Evolutionary conservation across 2,888 invertebrate genomes (phyloP), one percentile per base, ranked within the genome.

Genomic region (Macrosiphum euphorbiae): DNA sequence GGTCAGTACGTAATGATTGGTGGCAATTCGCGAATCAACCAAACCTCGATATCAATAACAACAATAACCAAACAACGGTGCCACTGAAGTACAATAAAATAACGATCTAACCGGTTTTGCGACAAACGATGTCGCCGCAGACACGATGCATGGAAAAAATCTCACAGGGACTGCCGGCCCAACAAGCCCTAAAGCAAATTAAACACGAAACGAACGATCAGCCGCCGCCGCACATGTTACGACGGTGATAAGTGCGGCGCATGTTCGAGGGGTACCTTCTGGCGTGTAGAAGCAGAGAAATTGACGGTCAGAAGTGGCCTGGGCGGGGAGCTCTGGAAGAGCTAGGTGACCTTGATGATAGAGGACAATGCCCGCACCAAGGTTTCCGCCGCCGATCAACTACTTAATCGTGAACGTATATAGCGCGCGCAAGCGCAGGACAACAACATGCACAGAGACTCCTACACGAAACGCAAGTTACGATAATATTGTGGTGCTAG

Each of bases 291-390:
- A 24, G 35, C n/a, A 28, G 50, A 87, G n/a, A 86, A 87, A 87
- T 88, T n/a, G 67, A 41, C 67, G 88, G 28, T 52, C 41, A 58
- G 52, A 41, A 67, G 52, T 5, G 97, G 96, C 95, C 8, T 35
- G 78, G 97, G 97, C 95, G 55, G 1, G 44, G 52, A 4, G 10
- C 85, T 84, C 92, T 88, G 78, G 55, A 92, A 89, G 92, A 92
- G 47, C 47, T 47, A 88, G 88, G 52, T 90, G 94, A 94, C 94
- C 94, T 94, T 94, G 94, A 67, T 26, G 90, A 90, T 94, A 94
- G 86, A 94, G 94, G 86, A 94, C 94, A 94, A 94, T 67, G 94
- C 67, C 94, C 94, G 94, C 85, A 44, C 52, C 94, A 94, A 94
- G 94, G 94, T 94, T 93, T 87, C 47, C 11, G 44, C 89, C 24